Conservation (phyloP, 2,797 vertebrate genomes). For the Graptemys geographica region DNA sequence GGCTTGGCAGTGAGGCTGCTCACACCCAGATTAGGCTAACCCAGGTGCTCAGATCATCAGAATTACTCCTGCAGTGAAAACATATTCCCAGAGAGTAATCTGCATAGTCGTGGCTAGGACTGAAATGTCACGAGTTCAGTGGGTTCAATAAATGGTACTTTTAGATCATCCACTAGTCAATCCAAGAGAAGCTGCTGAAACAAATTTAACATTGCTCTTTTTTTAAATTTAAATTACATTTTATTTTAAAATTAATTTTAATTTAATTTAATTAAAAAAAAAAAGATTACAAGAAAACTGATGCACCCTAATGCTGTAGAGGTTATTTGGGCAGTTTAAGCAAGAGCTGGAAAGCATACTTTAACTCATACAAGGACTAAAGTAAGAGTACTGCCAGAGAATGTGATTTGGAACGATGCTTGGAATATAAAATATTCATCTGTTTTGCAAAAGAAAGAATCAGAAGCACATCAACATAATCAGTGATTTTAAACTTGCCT, state of each 20-base stretch:
- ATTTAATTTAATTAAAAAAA: too few species aligned
- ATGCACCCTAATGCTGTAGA: slow-evolving; percentile 70
- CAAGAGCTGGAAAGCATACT: slow-evolving; percentile 74
- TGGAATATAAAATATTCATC: slow-evolving; percentile 79
- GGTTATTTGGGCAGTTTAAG: slow-evolving; percentile 74
- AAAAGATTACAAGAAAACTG: slow-evolving; percentile 46
- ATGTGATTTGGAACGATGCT: slow-evolving; percentile 80
- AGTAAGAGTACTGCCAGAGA: slow-evolving; percentile 76
- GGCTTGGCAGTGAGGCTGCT: slow-evolving; percentile 31
- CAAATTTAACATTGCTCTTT: slow-evolving; percentile 24
- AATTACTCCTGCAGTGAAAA: slow-evolving; percentile 57
- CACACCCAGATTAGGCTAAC: slow-evolving; percentile 43
- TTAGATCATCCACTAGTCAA: slow-evolving; percentile 65
- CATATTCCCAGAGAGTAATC: slow-evolving; percentile 48
- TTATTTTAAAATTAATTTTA: too few species aligned
- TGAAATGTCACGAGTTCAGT: slow-evolving; percentile 74
- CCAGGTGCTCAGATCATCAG: slow-evolving; percentile 30
- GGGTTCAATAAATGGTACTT: slow-evolving; percentile 63
- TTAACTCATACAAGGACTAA: slow-evolving; percentile 80
- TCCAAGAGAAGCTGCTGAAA: slow-evolving; percentile 58
- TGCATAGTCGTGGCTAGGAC: slow-evolving; percentile 63
- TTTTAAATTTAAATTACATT: neutral
- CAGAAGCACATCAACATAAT: slow-evolving; percentile 77
- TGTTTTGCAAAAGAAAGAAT: slow-evolving; percentile 77
- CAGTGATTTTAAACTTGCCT: slow-evolving; percentile 77